Evolutionary conservation across 2,888 invertebrate genomes (phyloP).

Genomic region (Heterodera filipjevi): DNA sequence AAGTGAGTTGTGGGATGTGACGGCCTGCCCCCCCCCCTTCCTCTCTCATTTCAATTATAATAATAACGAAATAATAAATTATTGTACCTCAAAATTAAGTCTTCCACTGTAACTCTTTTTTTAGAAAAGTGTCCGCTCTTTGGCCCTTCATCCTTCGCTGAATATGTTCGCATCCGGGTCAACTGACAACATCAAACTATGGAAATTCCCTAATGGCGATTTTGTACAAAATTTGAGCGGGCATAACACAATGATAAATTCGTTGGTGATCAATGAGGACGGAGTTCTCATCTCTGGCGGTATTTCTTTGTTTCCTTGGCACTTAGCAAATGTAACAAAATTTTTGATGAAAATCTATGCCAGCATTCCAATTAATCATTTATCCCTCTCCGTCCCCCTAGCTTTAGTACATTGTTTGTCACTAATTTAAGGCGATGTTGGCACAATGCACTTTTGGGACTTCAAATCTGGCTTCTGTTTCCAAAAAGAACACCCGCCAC

Average conservation of each 20-base stretch:
- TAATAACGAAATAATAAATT: too few species aligned
- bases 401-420: not conserved
- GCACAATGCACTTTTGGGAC: conserved; percentile 95
- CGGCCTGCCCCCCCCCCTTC: too few species aligned
- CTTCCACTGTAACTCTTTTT: too few species aligned
- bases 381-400: not conserved
- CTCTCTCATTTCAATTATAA: too few species aligned
- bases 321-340: too few species aligned
- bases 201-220: conserved; percentile 96
- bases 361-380: not conserved
- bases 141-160: conserved; percentile 71
- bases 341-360: too few species aligned
- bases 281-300: conserved; percentile 94
- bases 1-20: conserved; percentile 67
- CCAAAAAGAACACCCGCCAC: conserved; percentile 74
- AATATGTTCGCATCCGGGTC: conserved; percentile 97
- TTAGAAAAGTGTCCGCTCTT: conserved; percentile 73
- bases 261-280: conserved; percentile 89
- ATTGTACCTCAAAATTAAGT: too few species aligned
- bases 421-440: conserved; percentile 78
- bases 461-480: conserved; percentile 99
- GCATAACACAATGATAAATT: conserved; percentile 95
- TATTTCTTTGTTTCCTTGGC: conserved; percentile 33
- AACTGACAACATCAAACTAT: conserved; percentile 97
- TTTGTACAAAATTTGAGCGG: conserved; percentile 86